Percentiles rank a stretch among this genome's conserved stretches.
phyloP scores from a whole-genome alignment of 2,888 invertebrate species.

The Erpobdella octoculata region DNA sequence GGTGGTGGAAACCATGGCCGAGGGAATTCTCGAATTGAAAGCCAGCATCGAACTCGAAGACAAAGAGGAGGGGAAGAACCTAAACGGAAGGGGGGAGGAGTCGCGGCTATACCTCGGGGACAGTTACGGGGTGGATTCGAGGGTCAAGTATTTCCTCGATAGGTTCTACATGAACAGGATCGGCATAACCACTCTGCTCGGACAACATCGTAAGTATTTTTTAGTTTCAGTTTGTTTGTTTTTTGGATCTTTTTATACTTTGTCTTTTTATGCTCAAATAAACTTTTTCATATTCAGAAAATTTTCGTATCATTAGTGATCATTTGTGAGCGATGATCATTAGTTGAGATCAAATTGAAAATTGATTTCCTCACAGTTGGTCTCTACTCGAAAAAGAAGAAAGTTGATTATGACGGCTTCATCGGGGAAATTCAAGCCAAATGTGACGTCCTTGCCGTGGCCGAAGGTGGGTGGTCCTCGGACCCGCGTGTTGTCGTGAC shows the following conservation, averaged over 20 bases:
- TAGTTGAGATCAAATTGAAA: background rate
- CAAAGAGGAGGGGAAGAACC: conserved; percentile 13
- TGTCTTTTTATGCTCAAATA: no score
- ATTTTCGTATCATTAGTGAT: no score
- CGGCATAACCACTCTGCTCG: conserved; percentile 95
- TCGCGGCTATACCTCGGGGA: background rate
- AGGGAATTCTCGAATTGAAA: conserved; percentile 88
- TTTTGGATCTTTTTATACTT: background rate
- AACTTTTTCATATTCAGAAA: no score
- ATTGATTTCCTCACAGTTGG: conserved; percentile 16
- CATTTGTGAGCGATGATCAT: no score
- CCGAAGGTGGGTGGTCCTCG: conserved; percentile 56
- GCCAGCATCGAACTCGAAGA: conserved; percentile 54
- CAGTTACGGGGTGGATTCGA: conserved; percentile 57
- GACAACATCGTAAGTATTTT: conserved; percentile 92
- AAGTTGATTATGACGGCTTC: conserved; percentile 9
- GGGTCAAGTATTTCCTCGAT: conserved; percentile 96
- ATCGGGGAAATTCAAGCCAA: conserved; percentile 92
- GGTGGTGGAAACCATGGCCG: conserved; percentile 96
- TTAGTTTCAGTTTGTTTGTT: background rate
- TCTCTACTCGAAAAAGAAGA: conserved; percentile 25
- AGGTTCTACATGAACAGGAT: conserved; percentile 97
- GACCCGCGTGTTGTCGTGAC: no score
- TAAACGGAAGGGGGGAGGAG: background rate
- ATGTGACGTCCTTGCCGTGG: conserved; percentile 81